Conservation (phyloP, 2,888 invertebrate species). For the Zygaena filipendulae region DNA sequence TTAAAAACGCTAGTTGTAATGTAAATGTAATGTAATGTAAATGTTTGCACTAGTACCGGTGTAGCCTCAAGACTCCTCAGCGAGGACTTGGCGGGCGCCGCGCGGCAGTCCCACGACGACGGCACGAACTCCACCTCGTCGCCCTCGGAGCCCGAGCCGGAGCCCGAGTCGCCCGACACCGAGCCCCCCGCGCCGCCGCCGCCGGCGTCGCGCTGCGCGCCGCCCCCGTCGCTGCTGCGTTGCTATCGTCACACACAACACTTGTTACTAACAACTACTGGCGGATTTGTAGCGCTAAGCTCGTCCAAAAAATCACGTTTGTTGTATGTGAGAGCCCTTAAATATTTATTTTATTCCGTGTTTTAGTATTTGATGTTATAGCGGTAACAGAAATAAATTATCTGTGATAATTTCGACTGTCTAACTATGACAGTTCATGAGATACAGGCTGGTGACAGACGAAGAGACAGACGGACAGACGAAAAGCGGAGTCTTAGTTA, state of each 20-base stretch:
- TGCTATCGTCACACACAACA: conserved; percentile 26
- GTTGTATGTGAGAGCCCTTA: no score
- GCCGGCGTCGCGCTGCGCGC: conserved; percentile 18
- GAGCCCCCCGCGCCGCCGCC: conserved; percentile 16
- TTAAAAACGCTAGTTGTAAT: no score
- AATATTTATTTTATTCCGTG: no score
- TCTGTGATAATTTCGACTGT: no score
- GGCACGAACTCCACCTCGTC: conserved; percentile 81
- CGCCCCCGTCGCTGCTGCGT: conserved; percentile 28
- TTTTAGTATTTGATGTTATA: no score
- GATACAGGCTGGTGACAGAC: no score
- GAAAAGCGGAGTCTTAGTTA: neutral
- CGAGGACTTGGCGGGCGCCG: conserved; percentile 80
- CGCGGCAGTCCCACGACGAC: conserved; percentile 83
- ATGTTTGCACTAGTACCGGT: conserved; percentile 22
- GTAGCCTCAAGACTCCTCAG: conserved; percentile 51
- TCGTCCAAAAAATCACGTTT: no score
- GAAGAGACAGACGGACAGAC: neutral
- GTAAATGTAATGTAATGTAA: no score
- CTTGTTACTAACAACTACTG: conserved; percentile 3
- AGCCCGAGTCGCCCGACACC: conserved; percentile 17
- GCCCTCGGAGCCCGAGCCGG: conserved; percentile 61
- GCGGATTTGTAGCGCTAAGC: conserved; percentile 1
- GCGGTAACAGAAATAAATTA: conserved; percentile 1
- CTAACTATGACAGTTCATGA: no score